Conservation (phyloP, 2,797 vertebrate species). For the Urosaurus nigricauda region DNA sequence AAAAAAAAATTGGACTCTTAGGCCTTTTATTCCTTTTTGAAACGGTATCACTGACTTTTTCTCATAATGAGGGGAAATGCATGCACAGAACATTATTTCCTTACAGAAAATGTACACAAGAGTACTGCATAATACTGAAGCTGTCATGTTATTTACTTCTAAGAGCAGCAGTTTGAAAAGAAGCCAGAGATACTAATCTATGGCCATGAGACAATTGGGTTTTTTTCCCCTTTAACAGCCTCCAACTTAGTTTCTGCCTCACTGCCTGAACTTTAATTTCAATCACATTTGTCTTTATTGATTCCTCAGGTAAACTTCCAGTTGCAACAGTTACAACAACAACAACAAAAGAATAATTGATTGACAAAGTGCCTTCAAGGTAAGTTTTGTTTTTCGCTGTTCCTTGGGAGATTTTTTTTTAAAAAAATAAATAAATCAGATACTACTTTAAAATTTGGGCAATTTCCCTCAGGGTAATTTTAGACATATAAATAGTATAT, state of each 20-base stretch:
- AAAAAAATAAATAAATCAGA: neutral
- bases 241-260: constrained; percentile 34
- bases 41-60: constrained; percentile 78
- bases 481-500: neutral
- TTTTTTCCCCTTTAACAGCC: constrained; percentile 53
- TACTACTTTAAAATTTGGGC: constrained; percentile 33
- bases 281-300: constrained; percentile 53
- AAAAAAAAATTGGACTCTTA: constrained; percentile 71
- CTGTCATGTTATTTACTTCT: constrained; percentile 68
- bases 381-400: constrained; percentile 21
- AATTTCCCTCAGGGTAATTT: neutral
- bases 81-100: constrained; percentile 70
- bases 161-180: constrained; percentile 2
- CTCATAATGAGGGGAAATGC: constrained; percentile 73
- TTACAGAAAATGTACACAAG: constrained; percentile 76
- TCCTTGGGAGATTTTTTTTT: constrained; percentile 43
- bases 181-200: constrained; percentile 61
- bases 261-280: constrained; percentile 47
- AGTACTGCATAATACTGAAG: constrained; percentile 58
- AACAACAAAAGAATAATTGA: constrained; percentile 54
- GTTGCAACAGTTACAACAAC: constrained; percentile 12
- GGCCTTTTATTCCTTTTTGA: constrained; percentile 79
- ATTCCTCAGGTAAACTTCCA: constrained; percentile 57
- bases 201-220: constrained; percentile 64
- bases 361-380: constrained; percentile 50